Percentiles rank a stretch among this genome's conserved stretches.
These are phyloP conservation scores for Polyploca ridens DNA, from an alignment of 2,888 invertebrate species.

Conservation along the genomic window DNA sequence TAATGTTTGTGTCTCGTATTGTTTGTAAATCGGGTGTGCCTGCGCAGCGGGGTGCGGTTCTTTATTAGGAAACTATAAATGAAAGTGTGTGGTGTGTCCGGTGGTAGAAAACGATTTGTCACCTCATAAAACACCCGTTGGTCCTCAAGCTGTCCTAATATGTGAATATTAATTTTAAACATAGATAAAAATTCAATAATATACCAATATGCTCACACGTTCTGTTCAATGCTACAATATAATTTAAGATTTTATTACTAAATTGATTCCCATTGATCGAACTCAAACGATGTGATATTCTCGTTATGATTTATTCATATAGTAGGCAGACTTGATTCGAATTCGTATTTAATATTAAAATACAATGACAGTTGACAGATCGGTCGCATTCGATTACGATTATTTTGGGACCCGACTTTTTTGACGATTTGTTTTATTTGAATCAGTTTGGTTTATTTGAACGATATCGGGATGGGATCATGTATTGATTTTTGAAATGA, in stretches of 20 bases:
- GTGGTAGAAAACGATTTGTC: constrained; percentile 34
- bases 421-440: constrained; percentile 65
- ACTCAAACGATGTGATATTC: constrained; percentile 27
- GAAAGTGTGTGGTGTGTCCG: constrained; percentile 33
- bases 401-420: constrained; percentile 44
- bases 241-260: neutral
- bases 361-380: constrained; percentile 79
- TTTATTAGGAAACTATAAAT: constrained; percentile 50
- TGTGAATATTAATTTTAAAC: neutral
- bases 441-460: constrained; percentile 71
- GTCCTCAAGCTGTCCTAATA: neutral
- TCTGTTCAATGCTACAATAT: constrained; percentile 20
- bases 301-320: constrained; percentile 59
- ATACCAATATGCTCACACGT: neutral
- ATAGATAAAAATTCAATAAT: too few relatives aligned
- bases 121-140: constrained; percentile 19
- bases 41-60: constrained; percentile 61
- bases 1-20: constrained; percentile 59
- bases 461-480: constrained; percentile 74
- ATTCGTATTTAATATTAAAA: constrained; percentile 52
- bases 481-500: constrained; percentile 73
- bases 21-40: constrained; percentile 72
- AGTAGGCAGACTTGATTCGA: constrained; percentile 45
- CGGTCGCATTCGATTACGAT: constrained; percentile 66
- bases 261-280: constrained; percentile 15